Evolutionary conservation across 2,888 invertebrate species (phyloP).

Genomic region (Parelbella ahira): DNA sequence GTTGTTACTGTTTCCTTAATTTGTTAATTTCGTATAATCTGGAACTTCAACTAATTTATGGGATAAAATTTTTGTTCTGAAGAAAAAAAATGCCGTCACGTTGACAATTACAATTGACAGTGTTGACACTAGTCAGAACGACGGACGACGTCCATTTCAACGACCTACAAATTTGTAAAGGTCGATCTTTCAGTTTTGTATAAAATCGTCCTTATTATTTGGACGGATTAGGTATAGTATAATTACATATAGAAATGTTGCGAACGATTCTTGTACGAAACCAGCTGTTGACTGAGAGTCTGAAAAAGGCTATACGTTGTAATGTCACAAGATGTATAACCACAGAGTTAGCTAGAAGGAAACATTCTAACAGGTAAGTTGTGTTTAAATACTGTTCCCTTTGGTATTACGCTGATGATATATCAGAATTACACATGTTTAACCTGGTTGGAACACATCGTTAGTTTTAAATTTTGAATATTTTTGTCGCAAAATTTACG

Average conservation of each 20-base stretch:
- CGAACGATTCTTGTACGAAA: slow-evolving; percentile 86
- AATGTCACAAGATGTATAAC: slow-evolving; percentile 82
- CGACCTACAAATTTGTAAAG: slow-evolving; percentile 74
- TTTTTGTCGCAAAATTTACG: slow-evolving; percentile 8
- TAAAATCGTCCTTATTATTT: slow-evolving; percentile 64
- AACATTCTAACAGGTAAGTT: slow-evolving; percentile 81
- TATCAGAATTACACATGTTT: no score
- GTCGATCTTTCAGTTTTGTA: slow-evolving; percentile 59
- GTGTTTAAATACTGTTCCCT: slow-evolving; percentile 14
- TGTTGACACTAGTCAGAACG: no score
- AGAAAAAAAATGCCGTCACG: no score
- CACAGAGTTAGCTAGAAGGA: slow-evolving; percentile 82
- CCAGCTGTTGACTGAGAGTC: slow-evolving; percentile 82
- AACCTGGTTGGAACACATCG: no score
- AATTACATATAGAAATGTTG: slow-evolving; percentile 77
- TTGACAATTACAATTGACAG: no score
- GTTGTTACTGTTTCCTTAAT: no score
- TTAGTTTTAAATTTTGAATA: no score
- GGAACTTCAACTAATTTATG: no score
- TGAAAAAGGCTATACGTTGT: slow-evolving; percentile 80
- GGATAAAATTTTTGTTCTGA: no score
- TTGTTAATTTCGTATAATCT: no score
- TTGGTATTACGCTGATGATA: no score
- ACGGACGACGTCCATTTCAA: slow-evolving; percentile 37
- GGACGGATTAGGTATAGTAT: slow-evolving; percentile 58